phyloP scores from a whole-genome alignment of 2,797 vertebrate genomes.

The Lepus oiostolus region DNA sequence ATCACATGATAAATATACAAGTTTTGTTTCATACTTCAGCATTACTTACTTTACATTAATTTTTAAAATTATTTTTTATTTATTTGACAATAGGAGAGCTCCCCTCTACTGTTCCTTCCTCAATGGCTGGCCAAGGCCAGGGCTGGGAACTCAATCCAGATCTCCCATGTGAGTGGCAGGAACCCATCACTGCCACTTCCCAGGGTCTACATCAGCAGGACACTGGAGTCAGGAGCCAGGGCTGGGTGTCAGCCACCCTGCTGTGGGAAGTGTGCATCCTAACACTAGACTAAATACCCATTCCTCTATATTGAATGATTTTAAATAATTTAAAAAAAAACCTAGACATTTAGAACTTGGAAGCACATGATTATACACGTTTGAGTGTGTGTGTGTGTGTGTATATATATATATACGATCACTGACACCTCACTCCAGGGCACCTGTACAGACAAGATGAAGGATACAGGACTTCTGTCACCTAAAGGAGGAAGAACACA shows the following conservation, averaged over 20 bases:
- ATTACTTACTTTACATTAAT: neutral
- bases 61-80: too few species aligned
- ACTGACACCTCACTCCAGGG: neutral
- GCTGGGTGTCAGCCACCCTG: too few species aligned
- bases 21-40: conserved; percentile 8
- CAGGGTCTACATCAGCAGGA: too few species aligned
- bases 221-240: too few species aligned
- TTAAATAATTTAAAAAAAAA: conserved; percentile 16
- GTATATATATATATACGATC: neutral
- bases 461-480: neutral
- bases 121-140: too few species aligned
- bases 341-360: neutral
- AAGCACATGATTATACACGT: neutral
- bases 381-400: neutral
- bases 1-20: neutral
- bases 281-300: too few species aligned
- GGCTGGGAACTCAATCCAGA: too few species aligned
- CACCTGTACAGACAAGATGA: neutral
- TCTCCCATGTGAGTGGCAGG: too few species aligned
- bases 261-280: neutral
- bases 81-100: too few species aligned
- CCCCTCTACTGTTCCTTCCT: too few species aligned
- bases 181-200: too few species aligned
- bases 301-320: neutral
- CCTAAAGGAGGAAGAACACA: neutral